phyloP scores from a whole-genome alignment of 2,113 vertebrate species.

The Laticauda laticaudata region DNA sequence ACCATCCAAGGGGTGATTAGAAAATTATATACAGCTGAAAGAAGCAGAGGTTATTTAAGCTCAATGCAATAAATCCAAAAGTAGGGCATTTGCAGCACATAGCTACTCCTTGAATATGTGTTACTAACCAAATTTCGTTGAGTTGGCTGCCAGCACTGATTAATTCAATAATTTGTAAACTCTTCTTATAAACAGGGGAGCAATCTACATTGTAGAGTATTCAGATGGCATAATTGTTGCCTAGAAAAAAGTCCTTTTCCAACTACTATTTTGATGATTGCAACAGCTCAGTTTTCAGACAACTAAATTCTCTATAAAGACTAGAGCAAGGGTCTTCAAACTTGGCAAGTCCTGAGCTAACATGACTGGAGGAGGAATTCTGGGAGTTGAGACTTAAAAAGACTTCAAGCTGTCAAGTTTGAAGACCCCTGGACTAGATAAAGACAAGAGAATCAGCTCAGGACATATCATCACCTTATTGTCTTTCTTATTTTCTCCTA shows the following conservation, averaged over 20 bases:
- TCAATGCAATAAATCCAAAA: neutral
- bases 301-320: neutral
- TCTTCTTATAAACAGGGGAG: neutral
- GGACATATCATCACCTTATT: neutral
- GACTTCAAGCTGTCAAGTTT: too few relatives aligned
- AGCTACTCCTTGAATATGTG: neutral
- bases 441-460: conserved; percentile 5
- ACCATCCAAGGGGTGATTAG: neutral
- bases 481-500: neutral
- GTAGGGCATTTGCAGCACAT: neutral
- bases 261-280: conserved; percentile 13
- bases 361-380: too few relatives aligned
- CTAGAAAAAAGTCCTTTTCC: neutral
- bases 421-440: neutral
- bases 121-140: neutral
- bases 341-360: too few relatives aligned
- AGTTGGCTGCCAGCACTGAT: neutral
- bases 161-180: neutral
- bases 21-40: neutral
- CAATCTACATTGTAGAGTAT: neutral
- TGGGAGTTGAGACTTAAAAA: too few relatives aligned
- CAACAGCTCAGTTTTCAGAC: neutral
- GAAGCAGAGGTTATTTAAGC: neutral
- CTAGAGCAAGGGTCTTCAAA: neutral
- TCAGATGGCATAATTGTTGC: neutral